Conservation (phyloP, 2,113 vertebrate species). For the Carassius auratus region DNA sequence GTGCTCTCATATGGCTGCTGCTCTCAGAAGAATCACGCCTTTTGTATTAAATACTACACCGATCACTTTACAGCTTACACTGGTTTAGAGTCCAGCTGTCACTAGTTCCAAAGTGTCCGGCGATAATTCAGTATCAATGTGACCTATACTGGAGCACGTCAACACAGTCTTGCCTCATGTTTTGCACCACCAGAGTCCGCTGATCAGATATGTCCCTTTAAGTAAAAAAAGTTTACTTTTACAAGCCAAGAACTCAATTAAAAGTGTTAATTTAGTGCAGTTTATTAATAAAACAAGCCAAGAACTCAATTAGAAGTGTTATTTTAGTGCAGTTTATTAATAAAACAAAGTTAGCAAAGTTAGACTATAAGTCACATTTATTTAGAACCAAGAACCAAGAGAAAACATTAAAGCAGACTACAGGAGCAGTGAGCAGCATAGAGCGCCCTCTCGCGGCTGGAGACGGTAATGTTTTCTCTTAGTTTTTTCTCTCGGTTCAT, state of each 20-base stretch:
- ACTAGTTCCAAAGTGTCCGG: neutral
- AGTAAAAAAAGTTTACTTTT: neutral
- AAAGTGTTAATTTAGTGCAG: neutral
- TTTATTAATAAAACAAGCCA: neutral
- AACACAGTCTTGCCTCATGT: too few relatives aligned
- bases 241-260: neutral
- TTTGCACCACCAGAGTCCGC: too few relatives aligned
- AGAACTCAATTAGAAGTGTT: neutral
- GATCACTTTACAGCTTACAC: neutral
- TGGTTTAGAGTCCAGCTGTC: conserved; percentile 20
- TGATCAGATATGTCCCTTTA: neutral
- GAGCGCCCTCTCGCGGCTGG: too few relatives aligned
- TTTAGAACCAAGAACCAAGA: too few relatives aligned
- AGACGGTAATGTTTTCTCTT: too few relatives aligned
- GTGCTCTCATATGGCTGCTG: neutral
- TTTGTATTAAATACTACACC: neutral
- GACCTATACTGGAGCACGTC: conserved; percentile 11
- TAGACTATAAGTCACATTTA: too few relatives aligned
- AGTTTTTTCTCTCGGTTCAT: too few relatives aligned
- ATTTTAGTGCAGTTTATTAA: neutral
- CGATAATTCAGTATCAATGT: neutral
- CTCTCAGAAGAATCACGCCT: neutral
- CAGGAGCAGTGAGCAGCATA: too few relatives aligned
- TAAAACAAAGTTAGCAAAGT: neutral
- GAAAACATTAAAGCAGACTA: too few relatives aligned